A percentile compares a stretch with the other conserved stretches of the same genome.
phyloP scores from a whole-genome alignment of 1,140 invertebrate genomes.

The Eumeta japonica region DNA sequence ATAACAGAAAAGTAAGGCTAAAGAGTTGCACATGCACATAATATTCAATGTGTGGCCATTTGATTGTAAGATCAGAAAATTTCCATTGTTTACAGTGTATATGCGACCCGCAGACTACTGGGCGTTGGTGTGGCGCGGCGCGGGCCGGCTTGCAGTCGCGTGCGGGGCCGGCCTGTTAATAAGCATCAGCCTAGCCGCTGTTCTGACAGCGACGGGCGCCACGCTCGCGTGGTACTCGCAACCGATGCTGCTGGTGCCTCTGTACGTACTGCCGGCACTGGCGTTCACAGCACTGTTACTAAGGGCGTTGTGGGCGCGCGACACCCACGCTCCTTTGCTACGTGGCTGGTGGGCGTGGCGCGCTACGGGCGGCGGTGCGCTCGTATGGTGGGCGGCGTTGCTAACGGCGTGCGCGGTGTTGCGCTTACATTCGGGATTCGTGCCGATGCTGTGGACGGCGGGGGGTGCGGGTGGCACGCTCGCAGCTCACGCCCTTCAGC shows the following conservation, averaged over 20 bases:
- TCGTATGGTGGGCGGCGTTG: constrained; percentile 58
- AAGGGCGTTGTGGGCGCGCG: neutral
- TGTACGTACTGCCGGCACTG: constrained; percentile 51
- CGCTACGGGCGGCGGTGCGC: constrained; percentile 60
- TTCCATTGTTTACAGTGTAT: constrained; percentile 16
- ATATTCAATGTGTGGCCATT: no score
- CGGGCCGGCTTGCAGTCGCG: neutral
- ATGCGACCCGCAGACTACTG: constrained; percentile 12
- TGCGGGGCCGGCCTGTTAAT: constrained; percentile 9
- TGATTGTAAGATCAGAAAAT: no score
- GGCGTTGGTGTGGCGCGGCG: constrained; percentile 14
- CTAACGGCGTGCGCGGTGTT: constrained; percentile 57
- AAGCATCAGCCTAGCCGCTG: constrained; percentile 10
- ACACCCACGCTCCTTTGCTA: no score
- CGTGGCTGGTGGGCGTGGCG: neutral
- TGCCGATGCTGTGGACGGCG: constrained; percentile 61
- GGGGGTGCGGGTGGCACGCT: constrained; percentile 5
- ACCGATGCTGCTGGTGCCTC: constrained; percentile 57
- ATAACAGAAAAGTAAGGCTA: no score
- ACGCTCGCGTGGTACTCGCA: constrained; percentile 25
- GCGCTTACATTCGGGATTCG: constrained; percentile 66
- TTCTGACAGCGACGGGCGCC: constrained; percentile 18
- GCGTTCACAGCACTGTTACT: constrained; percentile 8
- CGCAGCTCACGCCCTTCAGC: constrained; percentile 1
- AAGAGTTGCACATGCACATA: no score